A percentile compares a stretch with the other conserved stretches of the same genome.
These are phyloP conservation scores for Diarsia mendica DNA, from an alignment of 2,888 invertebrate genomes.

Conservation along the genomic window DNA sequence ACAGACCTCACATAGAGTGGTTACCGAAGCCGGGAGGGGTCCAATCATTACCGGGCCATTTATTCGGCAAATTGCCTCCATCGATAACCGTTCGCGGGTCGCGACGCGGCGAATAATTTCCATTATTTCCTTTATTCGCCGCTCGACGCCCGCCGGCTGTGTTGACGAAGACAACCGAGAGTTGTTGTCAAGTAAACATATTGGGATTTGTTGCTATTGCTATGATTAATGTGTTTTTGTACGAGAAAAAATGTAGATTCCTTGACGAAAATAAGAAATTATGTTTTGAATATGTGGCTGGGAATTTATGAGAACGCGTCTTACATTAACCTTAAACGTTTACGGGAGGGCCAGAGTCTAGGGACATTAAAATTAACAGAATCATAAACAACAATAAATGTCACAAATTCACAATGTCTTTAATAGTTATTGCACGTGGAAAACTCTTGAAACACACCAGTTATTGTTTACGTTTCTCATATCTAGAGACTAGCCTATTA, in stretches of 20 bases:
- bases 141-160: slow-evolving; percentile 72
- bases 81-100: slow-evolving; percentile 80
- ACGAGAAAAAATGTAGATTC: slow-evolving; percentile 15
- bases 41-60: slow-evolving; percentile 75
- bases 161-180: slow-evolving; percentile 74
- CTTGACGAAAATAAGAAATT: slow-evolving; percentile 8
- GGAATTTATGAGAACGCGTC: neutral
- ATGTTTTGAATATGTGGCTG: slow-evolving; percentile 13
- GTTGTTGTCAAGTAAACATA: slow-evolving; percentile 69
- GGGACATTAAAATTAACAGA: slow-evolving; percentile 9
- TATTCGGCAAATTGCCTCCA: slow-evolving; percentile 84
- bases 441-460: slow-evolving; percentile 30
- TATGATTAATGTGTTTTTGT: slow-evolving; percentile 57
- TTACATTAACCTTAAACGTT: neutral
- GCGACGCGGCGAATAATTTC: slow-evolving; percentile 80
- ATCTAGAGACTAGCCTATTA: slow-evolving; percentile 8
- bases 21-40: slow-evolving; percentile 65
- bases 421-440: slow-evolving; percentile 30
- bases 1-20: slow-evolving; percentile 68
- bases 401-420: slow-evolving; percentile 32
- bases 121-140: slow-evolving; percentile 79
- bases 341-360: neutral
- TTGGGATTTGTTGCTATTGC: slow-evolving; percentile 60
- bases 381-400: slow-evolving; percentile 39
- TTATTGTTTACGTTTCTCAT: slow-evolving; percentile 41